Conservation (phyloP, 2,797 vertebrate species). For the Parambassis ranga region DNA sequence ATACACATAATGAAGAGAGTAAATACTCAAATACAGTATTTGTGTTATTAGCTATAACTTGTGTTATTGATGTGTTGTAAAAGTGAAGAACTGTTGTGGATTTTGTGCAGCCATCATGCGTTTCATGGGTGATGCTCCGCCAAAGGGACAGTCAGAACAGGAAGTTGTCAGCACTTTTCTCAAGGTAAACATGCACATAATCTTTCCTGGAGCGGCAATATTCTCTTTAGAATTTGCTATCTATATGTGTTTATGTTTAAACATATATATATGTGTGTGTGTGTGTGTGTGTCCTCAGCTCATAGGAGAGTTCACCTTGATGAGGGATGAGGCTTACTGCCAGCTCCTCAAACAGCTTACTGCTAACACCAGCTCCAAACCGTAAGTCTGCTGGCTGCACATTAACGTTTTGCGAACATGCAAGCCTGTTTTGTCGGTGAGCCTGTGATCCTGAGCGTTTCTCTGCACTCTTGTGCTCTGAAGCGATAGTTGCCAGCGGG, state of each 20-base stretch:
- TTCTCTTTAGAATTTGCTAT: too few relatives aligned
- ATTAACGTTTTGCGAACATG: neutral
- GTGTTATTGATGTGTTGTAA: too few relatives aligned
- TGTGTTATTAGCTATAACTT: too few relatives aligned
- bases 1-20: too few relatives aligned
- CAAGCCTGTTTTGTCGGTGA: constrained; percentile 1
- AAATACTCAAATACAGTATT: too few relatives aligned
- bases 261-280: neutral
- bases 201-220: neutral
- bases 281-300: constrained; percentile 75
- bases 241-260: neutral
- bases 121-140: constrained; percentile 93
- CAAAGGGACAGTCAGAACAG: constrained; percentile 86
- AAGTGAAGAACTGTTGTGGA: too few relatives aligned
- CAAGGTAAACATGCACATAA: constrained; percentile 81
- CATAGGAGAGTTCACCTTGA: constrained; percentile 85
- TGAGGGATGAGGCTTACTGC: constrained; percentile 95
- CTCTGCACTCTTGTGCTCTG: constrained; percentile 8
- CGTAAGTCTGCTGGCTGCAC: constrained; percentile 77
- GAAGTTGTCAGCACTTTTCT: constrained; percentile 86
- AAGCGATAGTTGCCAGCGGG: constrained; percentile 94
- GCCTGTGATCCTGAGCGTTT: constrained; percentile 31
- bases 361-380: constrained; percentile 90
- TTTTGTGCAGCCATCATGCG: constrained; percentile 88
- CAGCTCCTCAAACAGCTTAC: constrained; percentile 96